phyloP scores from a whole-genome alignment of 2,797 vertebrate genomes.

The Sciurus vulgaris region DNA sequence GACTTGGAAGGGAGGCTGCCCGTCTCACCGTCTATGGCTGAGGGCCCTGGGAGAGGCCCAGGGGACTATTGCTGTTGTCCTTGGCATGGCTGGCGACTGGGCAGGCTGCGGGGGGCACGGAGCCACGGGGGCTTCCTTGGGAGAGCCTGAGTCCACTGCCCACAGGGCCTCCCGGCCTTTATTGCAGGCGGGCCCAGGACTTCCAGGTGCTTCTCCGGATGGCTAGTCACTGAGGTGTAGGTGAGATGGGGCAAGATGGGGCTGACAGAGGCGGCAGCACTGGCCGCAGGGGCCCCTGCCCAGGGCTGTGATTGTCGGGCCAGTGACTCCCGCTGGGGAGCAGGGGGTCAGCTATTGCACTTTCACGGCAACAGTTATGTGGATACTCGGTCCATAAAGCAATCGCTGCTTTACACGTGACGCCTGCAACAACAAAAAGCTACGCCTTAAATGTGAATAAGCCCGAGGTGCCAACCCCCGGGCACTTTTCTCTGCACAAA shows the following conservation, averaged over 20 bases:
- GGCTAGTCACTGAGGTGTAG: slow-evolving; percentile 77
- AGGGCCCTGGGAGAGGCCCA: slow-evolving; percentile 71
- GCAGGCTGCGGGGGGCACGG: not conserved
- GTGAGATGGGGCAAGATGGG: slow-evolving; percentile 64
- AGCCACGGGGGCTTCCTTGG: not conserved
- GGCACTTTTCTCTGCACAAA: slow-evolving; percentile 89
- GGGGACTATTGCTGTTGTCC: slow-evolving; percentile 89
- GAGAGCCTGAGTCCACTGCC: slow-evolving; percentile 36
- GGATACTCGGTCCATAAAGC: slow-evolving; percentile 91
- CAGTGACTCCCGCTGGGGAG: slow-evolving; percentile 69
- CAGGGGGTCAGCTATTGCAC: slow-evolving; percentile 91
- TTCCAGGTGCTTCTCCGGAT: slow-evolving; percentile 75
- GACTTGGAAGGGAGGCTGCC: slow-evolving; percentile 64
- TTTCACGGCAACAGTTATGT: slow-evolving; percentile 89
- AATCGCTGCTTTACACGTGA: slow-evolving; percentile 88
- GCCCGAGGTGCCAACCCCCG: slow-evolving; percentile 91
- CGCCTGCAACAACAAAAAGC: slow-evolving; percentile 89
- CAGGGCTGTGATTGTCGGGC: slow-evolving; percentile 92
- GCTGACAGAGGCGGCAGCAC: slow-evolving; percentile 47
- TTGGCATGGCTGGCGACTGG: slow-evolving; percentile 79
- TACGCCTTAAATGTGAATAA: slow-evolving; percentile 90
- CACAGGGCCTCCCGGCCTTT: slow-evolving; percentile 72
- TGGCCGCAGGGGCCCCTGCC: slow-evolving; percentile 58
- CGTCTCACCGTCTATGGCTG: slow-evolving; percentile 74
- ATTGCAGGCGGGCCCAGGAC: slow-evolving; percentile 86